These are phyloP conservation scores for Lutjanus argentimaculatus DNA, from an alignment of 2,797 vertebrate genomes.

Conservation along the genomic window DNA sequence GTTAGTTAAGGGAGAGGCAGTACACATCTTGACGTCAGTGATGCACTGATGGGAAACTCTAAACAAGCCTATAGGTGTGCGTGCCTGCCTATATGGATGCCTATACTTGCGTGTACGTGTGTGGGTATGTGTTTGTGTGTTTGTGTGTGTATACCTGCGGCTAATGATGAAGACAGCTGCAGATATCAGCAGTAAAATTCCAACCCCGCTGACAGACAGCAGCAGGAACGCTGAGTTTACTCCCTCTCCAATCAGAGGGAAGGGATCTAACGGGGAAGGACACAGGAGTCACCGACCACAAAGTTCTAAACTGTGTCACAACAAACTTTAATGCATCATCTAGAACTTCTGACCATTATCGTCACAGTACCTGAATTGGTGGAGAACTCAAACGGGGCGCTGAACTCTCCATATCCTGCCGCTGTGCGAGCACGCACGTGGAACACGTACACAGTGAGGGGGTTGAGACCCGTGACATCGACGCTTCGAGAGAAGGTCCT, in stretches of 20 bases:
- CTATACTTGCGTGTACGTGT: conserved; percentile 13
- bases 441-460: conserved; percentile 96
- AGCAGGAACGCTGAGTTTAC: conserved; percentile 96
- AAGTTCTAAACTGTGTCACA: background rate
- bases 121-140: conserved; percentile 32
- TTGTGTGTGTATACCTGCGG: conserved; percentile 89
- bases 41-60: conserved; percentile 50
- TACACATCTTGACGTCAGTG: conserved; percentile 25
- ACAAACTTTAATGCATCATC: background rate
- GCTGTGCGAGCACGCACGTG: conserved; percentile 97
- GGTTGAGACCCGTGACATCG: conserved; percentile 95
- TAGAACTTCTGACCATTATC: background rate
- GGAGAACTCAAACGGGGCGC: conserved; percentile 94
- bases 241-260: conserved; percentile 96
- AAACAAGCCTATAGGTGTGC: conserved; percentile 42
- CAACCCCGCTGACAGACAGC: conserved; percentile 95
- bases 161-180: conserved; percentile 97
- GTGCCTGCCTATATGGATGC: conserved; percentile 31
- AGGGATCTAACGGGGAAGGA: conserved; percentile 88
- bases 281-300: conserved; percentile 24
- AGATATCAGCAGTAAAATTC: conserved; percentile 95
- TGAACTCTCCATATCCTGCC: conserved; percentile 97
- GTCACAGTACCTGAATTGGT: conserved; percentile 93
- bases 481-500: conserved; percentile 92
- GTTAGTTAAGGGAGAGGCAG: conserved; percentile 42